phyloP scores from a whole-genome alignment of 2,797 vertebrate genomes.

The Pantherophis vulpinus region DNA sequence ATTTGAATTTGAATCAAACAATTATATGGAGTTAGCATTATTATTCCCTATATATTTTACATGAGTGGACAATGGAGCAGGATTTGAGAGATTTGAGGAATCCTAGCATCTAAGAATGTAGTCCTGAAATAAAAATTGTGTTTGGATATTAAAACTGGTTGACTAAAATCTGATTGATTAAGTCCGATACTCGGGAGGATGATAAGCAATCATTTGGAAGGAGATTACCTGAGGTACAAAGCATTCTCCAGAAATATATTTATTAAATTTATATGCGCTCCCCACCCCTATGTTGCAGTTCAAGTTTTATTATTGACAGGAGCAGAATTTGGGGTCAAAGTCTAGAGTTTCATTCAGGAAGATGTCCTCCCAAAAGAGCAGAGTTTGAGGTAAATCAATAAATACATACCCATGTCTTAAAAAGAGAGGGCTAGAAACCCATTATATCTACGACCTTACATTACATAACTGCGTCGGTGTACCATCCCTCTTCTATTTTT shows the following conservation, averaged over 20 bases:
- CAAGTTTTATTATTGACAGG: not conserved
- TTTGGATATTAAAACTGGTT: not conserved
- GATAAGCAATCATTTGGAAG: not conserved
- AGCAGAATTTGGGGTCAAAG: not conserved
- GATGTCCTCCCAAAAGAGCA: not conserved
- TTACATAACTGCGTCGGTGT: not conserved
- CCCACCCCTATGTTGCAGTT: not conserved
- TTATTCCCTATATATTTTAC: not conserved
- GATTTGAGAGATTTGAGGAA: not conserved
- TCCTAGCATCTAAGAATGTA: not conserved
- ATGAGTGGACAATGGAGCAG: not conserved
- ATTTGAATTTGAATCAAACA: not conserved
- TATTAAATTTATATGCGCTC: not conserved
- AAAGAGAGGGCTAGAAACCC: not conserved
- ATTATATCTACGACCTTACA: not conserved
- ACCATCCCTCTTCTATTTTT: conserved; percentile 8
- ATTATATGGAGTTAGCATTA: not conserved
- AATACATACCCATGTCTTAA: not conserved
- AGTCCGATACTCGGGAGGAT: not conserved
- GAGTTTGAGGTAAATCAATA: not conserved
- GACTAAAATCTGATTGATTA: not conserved
- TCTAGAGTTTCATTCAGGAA: not conserved
- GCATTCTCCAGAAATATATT: not conserved
- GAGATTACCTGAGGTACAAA: not conserved
- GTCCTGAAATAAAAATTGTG: not conserved